phyloP scores from a whole-genome alignment of 2,888 invertebrate genomes.

The Busseola fusca region DNA sequence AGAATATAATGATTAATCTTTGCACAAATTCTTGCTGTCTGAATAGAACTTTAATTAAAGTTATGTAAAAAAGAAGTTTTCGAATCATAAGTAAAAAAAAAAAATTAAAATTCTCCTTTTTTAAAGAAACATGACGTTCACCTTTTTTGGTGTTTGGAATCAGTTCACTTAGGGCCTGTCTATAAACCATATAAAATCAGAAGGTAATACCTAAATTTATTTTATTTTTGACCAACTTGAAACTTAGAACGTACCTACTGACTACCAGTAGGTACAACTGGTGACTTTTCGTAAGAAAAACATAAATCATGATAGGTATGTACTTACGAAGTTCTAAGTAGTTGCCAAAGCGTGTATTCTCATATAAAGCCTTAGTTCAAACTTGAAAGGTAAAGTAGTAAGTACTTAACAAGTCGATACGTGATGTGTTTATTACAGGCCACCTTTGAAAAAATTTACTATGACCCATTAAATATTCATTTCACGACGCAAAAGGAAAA shows the following conservation, averaged over 20 bases:
- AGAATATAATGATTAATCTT: constrained; percentile 30
- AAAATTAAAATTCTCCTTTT: too few species aligned
- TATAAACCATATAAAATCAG: background rate
- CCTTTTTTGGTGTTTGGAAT: constrained; percentile 3
- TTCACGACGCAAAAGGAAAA: background rate
- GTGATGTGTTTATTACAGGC: background rate
- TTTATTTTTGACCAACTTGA: background rate
- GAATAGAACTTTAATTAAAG: constrained; percentile 31
- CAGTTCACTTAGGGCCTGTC: background rate
- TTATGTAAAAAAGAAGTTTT: constrained; percentile 20
- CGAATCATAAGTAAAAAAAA: background rate
- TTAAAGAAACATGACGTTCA: background rate
- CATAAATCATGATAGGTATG: background rate
- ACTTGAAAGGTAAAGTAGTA: constrained; percentile 17
- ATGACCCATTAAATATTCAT: constrained; percentile 1
- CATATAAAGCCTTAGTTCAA: constrained; percentile 6
- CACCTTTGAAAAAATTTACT: constrained; percentile 14
- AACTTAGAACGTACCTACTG: background rate
- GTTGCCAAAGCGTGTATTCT: constrained; percentile 19
- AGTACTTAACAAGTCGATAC: constrained; percentile 19
- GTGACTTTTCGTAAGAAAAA: constrained; percentile 9
- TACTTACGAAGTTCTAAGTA: constrained; percentile 27
- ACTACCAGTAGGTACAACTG: background rate
- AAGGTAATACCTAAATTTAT: background rate
- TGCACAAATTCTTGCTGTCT: constrained; percentile 2